Evolutionary conservation across 1,140 invertebrate species (phyloP), one percentile per base, ranked within the genome.

Genomic region (Drosophila jambulina): DNA sequence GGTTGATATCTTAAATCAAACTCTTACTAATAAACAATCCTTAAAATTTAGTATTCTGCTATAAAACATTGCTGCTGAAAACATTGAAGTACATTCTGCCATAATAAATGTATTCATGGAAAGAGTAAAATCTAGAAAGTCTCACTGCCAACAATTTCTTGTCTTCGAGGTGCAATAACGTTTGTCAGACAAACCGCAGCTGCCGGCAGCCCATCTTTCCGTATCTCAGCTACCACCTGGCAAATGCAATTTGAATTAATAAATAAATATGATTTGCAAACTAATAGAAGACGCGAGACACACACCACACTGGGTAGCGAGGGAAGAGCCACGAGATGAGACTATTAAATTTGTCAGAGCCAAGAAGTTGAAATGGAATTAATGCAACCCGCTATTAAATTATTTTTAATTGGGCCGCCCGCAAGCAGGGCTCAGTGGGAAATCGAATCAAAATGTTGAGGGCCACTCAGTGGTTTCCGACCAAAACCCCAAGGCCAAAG

Each of bases 231-330:
- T 27, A 29, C 27, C 61, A 70, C 63, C 64, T 88, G 77, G 46
- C 53, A 64, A 88, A 88, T 80, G 84, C 75, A 87, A 87, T 88
- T 80, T 77, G 49, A 81, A 78, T 81, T 90, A 88, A 90, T 88
- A 88, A 90, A 90, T 88, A 90, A 88, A 88, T 88, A 79, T 75
- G 78, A 88, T 88, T 88, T 90, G 61, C 58, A 70, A 53, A 79
- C 76, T 74, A 74, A 75, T 65, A 70, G 57, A 71, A 63, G 68
- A 58, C 74, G 62, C 60, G 63, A 78, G 49, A 23, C 51, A 58
- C 36, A 17, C 57, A 36, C 32, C 19, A 10, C 53, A 69, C 58
- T 65, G 49, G 15, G 8, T 8, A 36, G 32, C 4, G 40, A 9
- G 23, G 23, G 3, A 17, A 4, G 36, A 21, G 19, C 43, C 25